Base-by-base conservation (phyloP, 2,888 invertebrate genomes). In the Cybosia mesomella region DNA sequence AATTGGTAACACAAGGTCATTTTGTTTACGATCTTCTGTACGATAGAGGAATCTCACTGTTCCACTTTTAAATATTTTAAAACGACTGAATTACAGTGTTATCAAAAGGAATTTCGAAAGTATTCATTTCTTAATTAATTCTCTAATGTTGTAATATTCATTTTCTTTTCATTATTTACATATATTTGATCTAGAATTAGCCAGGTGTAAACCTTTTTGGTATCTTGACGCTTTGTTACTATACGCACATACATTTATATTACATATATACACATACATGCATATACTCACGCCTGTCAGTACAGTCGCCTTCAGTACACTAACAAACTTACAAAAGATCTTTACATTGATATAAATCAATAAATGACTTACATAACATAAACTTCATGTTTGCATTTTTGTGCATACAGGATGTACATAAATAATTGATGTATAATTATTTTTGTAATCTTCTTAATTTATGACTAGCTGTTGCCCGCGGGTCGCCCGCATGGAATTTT, bases 1-100 rank as follows among this genome's bases (percentile, higher is more conserved):
- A 49, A 49, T n/a, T 49, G 49, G 43, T 18, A 43, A 43, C 39
- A 39, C 43, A 49, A 49, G 49, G 49, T n/a, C 49, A 49, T 49
- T n/a, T 49, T 49, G n/a, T 49, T 49, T 49, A 49, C n/a, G 49
- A 49, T n/a, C 49, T 49, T 49, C n/a, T 49, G 49, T 49, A 49
- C 8, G 49, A 49, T 49, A n/a, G 49, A n/a, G 49, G 49, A 49
- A 49, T 49, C 49, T 49, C 18, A n/a, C 49, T 49, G 49, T 49
- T 49, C 49, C 49, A n/a, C n/a, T 49, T 49, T 49, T 49, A 49
- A 49, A 49, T 49, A 49, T 15, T 43, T 43, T 18, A 39, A 43
- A 15, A 18, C 18, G 43, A 43, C 18, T 18, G 43, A 43, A 18
- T 43, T 7, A 43, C 43, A 43, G 15, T 43, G 15, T 43, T 18